A percentile compares a stretch with the other conserved stretches of the same genome.
Evolutionary conservation across 2,888 invertebrate genomes (phyloP).

Genomic region (Nephrotoma appendiculata): DNA sequence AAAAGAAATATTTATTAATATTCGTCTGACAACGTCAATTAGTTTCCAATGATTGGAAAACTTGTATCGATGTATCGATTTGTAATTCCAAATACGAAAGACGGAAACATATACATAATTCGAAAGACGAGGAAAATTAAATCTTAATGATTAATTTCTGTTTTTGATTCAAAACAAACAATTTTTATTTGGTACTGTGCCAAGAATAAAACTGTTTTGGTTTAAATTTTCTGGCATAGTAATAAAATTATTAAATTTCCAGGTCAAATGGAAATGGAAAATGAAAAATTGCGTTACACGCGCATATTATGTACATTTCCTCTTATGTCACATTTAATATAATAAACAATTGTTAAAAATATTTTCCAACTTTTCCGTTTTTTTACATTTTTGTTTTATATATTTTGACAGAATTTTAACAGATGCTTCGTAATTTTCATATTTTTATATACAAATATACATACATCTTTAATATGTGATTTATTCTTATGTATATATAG

Average conservation of each 20-base stretch:
- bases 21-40: too few relatives aligned
- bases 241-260: background rate
- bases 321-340: background rate
- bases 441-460: background rate
- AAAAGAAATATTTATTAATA: too few relatives aligned
- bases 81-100: background rate
- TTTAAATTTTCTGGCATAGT: background rate
- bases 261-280: background rate
- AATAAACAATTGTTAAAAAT: background rate
- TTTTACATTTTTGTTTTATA: background rate
- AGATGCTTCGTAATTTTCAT: background rate
- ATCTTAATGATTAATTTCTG: background rate
- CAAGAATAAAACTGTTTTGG: background rate
- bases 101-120: background rate
- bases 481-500: background rate
- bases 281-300: background rate
- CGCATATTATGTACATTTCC: background rate
- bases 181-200: background rate
- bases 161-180: background rate
- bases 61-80: background rate
- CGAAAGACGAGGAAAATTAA: background rate
- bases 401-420: background rate
- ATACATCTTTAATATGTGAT: too few relatives aligned
- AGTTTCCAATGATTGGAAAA: too few relatives aligned
- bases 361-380: background rate